phyloP scores from a whole-genome alignment of 1,140 invertebrate species.

The Penaeus japonicus region DNA sequence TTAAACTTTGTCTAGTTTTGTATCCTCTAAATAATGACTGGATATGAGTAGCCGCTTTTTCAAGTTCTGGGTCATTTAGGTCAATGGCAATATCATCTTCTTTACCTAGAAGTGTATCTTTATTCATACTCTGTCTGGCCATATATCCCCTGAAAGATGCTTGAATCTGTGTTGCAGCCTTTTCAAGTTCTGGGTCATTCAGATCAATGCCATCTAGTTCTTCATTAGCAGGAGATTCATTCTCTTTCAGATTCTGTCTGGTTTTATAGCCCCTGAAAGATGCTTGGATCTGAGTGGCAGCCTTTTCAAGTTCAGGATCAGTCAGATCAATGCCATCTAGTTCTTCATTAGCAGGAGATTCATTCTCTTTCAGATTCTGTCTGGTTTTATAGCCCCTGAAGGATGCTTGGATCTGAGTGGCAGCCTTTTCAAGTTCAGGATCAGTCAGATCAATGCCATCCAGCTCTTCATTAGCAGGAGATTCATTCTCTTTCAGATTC shows the following conservation, averaged over 20 bases:
- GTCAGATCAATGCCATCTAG: background rate
- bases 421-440: background rate
- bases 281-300: slow-evolving; percentile 10
- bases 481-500: background rate
- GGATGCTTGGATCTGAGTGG: slow-evolving; percentile 2
- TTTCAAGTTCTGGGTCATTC: background rate
- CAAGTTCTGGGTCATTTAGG: background rate
- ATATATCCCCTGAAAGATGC: background rate
- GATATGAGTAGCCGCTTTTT: background rate
- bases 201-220: background rate
- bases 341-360: background rate
- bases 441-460: background rate
- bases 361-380: background rate
- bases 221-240: background rate
- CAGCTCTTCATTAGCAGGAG: background rate
- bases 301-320: background rate
- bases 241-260: background rate
- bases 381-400: background rate
- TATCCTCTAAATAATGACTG: slow-evolving; percentile 6
- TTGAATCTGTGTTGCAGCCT: slow-evolving; percentile 19
- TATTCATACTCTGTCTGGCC: background rate
- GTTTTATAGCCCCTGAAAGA: background rate
- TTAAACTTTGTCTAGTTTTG: background rate
- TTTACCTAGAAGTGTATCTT: too few species aligned
- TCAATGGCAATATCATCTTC: background rate